phyloP scores from a whole-genome alignment of 2,113 vertebrate species.

The Australoheros scitulus region DNA sequence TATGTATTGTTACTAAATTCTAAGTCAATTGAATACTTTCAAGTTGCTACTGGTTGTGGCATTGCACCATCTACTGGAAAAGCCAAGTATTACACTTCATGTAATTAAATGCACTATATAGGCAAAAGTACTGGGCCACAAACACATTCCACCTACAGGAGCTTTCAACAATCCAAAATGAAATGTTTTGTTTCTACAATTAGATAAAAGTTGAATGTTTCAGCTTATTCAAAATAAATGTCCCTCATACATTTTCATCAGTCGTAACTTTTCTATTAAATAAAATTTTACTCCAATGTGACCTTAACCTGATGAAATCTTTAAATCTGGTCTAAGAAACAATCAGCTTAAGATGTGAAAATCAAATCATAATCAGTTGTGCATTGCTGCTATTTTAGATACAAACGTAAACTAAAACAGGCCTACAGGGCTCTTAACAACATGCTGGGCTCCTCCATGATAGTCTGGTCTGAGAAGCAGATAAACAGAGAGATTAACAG shows the following conservation, averaged over 20 bases:
- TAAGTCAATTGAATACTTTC: background rate
- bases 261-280: background rate
- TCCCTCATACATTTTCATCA: too few relatives aligned
- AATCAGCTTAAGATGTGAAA: background rate
- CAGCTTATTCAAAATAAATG: too few relatives aligned
- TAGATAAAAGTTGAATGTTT: too few relatives aligned
- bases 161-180: background rate
- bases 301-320: background rate
- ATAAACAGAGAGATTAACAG: background rate
- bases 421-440: slow-evolving; percentile 51
- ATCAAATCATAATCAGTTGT: background rate
- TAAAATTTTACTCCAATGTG: background rate
- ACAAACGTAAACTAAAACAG: background rate
- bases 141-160: background rate
- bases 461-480: slow-evolving; percentile 87
- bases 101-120: background rate
- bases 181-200: too few relatives aligned
- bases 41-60: background rate
- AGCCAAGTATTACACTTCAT: background rate
- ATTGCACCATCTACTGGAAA: slow-evolving; percentile 54
- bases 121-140: accelerated
- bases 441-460: slow-evolving; percentile 93
- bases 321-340: background rate
- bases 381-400: background rate
- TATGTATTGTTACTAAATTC: background rate